phyloP scores from a whole-genome alignment of 2,113 vertebrate species.

The Nycticryphes semicollaris region DNA sequence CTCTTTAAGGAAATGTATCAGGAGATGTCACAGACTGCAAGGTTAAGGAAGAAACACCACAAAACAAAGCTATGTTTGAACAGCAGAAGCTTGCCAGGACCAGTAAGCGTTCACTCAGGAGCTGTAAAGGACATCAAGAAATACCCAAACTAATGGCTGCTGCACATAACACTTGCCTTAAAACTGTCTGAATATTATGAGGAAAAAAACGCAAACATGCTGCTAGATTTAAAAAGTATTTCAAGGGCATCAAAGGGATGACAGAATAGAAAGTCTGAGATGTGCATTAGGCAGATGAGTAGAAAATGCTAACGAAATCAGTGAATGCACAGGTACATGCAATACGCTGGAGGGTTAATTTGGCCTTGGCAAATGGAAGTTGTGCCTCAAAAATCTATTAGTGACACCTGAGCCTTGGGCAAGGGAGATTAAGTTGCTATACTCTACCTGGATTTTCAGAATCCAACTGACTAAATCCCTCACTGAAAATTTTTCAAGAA shows the following conservation, averaged over 20 bases:
- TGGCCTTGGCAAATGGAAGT: not conserved
- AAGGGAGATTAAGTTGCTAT: not conserved
- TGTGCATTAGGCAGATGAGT: not conserved
- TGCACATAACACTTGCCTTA: not conserved
- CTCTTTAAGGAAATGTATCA: not conserved
- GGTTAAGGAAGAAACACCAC: not conserved
- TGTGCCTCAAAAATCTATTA: not conserved
- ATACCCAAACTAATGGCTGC: not conserved
- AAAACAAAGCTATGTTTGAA: not conserved
- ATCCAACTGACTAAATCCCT: not conserved
- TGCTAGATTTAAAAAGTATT: not conserved
- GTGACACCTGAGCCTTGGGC: not conserved
- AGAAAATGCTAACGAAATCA: not conserved
- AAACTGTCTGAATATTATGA: not conserved
- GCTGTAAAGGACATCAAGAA: not conserved
- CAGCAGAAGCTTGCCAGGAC: not conserved
- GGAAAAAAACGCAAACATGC: not conserved
- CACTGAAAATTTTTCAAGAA: not conserved
- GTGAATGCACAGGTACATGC: not conserved
- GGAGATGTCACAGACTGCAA: not conserved
- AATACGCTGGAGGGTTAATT: not conserved
- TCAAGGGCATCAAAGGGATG: not conserved
- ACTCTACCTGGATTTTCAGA: not conserved
- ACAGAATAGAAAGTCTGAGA: not conserved
- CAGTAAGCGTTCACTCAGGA: not conserved